Percentiles rank a stretch among this genome's conserved stretches.
Conservation (phyloP, 2,888 invertebrate genomes). For the Caenorhabditis sp. region DNA sequence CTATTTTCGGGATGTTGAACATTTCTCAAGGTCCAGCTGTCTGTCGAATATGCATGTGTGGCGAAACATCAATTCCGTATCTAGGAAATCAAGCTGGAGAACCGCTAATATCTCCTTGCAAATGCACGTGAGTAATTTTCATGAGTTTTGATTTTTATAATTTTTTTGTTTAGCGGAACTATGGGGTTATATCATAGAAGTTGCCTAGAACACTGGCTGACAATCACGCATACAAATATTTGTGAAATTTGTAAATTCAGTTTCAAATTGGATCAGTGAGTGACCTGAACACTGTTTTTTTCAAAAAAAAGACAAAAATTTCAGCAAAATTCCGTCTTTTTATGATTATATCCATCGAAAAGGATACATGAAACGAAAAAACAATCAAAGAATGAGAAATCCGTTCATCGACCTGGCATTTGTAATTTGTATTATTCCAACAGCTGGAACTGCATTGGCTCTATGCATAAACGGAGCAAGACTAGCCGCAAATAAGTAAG, state of each 20-base stretch:
- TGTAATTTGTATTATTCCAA: conserved; percentile 76
- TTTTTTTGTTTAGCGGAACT: conserved; percentile 74
- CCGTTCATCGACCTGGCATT: conserved; percentile 75
- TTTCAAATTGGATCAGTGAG: conserved; percentile 77
- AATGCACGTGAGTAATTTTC: conserved; percentile 70
- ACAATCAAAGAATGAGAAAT: conserved; percentile 72
- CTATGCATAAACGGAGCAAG: conserved; percentile 70
- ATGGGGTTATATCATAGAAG: conserved; percentile 80
- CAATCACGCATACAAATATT: conserved; percentile 78
- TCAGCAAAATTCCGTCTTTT: conserved; percentile 72
- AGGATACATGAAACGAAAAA: conserved; percentile 26
- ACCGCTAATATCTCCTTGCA: conserved; percentile 75
- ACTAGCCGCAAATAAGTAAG: conserved; percentile 16
- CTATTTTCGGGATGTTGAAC: conserved; percentile 2
- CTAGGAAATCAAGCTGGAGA: conserved; percentile 68
- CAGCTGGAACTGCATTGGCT: conserved; percentile 75
- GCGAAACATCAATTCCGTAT: conserved; percentile 70
- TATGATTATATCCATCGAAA: conserved; percentile 37
- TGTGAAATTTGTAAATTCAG: conserved; percentile 81
- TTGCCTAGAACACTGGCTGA: conserved; percentile 81
- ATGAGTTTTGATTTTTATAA: not conserved
- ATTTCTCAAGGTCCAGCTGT: conserved; percentile 59
- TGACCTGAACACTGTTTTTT: not conserved
- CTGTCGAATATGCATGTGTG: conserved; percentile 76
- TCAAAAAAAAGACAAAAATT: not conserved